A percentile compares a stretch with the other conserved stretches of the same genome.
phyloP scores from a whole-genome alignment of 2,113 vertebrate species.

The Porphyrio hochstetteri region DNA sequence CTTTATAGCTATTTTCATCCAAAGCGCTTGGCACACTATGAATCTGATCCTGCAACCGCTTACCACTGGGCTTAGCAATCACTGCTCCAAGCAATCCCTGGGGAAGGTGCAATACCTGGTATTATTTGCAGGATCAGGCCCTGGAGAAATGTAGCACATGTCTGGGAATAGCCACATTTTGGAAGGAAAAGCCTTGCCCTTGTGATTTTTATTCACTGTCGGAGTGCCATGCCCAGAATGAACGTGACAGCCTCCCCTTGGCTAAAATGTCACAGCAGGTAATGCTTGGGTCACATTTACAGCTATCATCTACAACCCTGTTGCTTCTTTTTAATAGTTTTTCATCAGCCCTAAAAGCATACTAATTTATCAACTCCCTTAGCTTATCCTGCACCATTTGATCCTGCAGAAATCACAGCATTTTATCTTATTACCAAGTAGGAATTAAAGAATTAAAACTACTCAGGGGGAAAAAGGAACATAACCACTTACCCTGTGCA shows the following conservation, averaged over 20 bases:
- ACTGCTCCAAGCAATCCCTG: background rate
- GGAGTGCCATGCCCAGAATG: background rate
- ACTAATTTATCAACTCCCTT: conserved; percentile 37
- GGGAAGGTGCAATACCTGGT: background rate
- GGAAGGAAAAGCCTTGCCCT: background rate
- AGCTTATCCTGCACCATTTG: conserved; percentile 26
- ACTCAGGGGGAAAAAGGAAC: background rate
- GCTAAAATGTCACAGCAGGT: background rate
- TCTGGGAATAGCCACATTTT: background rate
- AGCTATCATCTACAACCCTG: background rate
- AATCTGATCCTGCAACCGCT: conserved; percentile 2
- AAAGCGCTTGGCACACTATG: background rate
- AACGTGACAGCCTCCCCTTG: background rate
- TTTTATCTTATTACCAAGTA: conserved; percentile 36
- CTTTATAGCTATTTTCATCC: conserved; percentile 64
- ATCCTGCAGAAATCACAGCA: conserved; percentile 37
- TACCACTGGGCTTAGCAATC: background rate
- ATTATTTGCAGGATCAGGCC: background rate
- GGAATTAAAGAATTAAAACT: conserved; percentile 24
- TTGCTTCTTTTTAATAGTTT: background rate
- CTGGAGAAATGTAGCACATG: background rate
- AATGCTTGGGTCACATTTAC: background rate
- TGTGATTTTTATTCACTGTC: background rate
- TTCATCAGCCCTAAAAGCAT: background rate
- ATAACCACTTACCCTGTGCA: background rate